Evolutionary conservation across 1,140 invertebrate genomes (phyloP).

Genomic region (Myzus persicae): DNA sequence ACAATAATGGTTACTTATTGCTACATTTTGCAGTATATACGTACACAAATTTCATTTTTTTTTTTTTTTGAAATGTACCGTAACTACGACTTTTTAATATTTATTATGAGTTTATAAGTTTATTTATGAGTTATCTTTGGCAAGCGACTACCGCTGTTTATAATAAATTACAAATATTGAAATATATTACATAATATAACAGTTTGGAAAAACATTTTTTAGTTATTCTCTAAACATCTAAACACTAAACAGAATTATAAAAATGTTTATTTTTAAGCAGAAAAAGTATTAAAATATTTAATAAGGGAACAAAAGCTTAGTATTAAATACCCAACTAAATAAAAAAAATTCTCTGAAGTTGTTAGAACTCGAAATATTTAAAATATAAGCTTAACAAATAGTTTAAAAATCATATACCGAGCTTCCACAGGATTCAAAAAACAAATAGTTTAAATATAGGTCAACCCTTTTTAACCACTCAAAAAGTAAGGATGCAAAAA

Average conservation of each 20-base stretch:
- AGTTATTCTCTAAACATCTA: background rate
- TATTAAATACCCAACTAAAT: background rate
- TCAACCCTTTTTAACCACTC: background rate
- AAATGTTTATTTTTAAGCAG: background rate
- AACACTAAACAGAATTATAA: background rate
- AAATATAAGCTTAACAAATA: background rate
- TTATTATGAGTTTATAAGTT: background rate
- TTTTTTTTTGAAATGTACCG: background rate
- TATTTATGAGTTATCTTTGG: constrained; percentile 5
- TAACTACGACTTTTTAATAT: constrained; percentile 6
- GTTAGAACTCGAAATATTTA: background rate
- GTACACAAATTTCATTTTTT: background rate
- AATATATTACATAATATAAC: background rate
- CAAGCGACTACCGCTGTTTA: background rate
- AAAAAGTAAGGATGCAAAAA: background rate
- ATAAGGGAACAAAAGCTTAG: background rate
- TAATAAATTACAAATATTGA: background rate
- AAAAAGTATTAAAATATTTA: constrained; percentile 1
- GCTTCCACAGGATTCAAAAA: background rate
- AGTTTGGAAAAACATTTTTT: background rate
- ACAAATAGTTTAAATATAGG: background rate
- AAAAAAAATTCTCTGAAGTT: background rate
- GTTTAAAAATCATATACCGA: background rate
- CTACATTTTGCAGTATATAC: background rate
- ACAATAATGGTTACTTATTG: background rate